Percentiles rank a stretch among this genome's conserved stretches.
These are phyloP conservation scores for Drosophila neonasuta DNA, from an alignment of 2,888 invertebrate genomes.

Conservation along the genomic window DNA sequence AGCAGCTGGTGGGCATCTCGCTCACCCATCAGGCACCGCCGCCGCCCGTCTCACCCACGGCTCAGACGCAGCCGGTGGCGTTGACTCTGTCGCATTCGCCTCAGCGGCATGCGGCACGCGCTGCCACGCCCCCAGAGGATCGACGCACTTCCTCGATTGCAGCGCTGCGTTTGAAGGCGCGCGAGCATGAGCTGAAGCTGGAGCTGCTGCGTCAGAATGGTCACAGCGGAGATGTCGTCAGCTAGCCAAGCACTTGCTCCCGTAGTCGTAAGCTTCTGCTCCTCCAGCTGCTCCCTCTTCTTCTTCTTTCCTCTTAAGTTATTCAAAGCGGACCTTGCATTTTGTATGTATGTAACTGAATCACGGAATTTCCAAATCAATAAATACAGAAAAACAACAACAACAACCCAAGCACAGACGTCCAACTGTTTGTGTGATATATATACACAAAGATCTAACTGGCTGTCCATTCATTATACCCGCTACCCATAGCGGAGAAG, in stretches of 20 bases:
- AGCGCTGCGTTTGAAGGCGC: slow-evolving; percentile 91
- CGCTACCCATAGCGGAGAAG: too few relatives aligned
- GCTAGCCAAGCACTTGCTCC: slow-evolving; percentile 83
- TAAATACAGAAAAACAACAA: slow-evolving; percentile 26
- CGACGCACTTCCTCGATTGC: slow-evolving; percentile 94
- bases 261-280: slow-evolving; percentile 52
- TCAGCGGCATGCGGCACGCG: slow-evolving; percentile 71
- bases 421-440: slow-evolving; percentile 51
- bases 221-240: slow-evolving; percentile 87
- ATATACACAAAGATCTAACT: slow-evolving; percentile 27
- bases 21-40: slow-evolving; percentile 79
- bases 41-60: slow-evolving; percentile 56
- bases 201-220: slow-evolving; percentile 91
- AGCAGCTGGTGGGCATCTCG: slow-evolving; percentile 83
- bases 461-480: not conserved
- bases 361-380: slow-evolving; percentile 58
- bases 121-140: slow-evolving; percentile 87
- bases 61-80: slow-evolving; percentile 65
- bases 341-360: slow-evolving; percentile 58
- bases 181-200: slow-evolving; percentile 93
- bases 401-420: slow-evolving; percentile 37
- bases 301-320: slow-evolving; percentile 49
- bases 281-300: not conserved
- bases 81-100: slow-evolving; percentile 53
- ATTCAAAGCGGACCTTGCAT: slow-evolving; percentile 51